Base-by-base conservation (phyloP, 2,113 vertebrate genomes). In the Pterocles gutturalis region DNA sequence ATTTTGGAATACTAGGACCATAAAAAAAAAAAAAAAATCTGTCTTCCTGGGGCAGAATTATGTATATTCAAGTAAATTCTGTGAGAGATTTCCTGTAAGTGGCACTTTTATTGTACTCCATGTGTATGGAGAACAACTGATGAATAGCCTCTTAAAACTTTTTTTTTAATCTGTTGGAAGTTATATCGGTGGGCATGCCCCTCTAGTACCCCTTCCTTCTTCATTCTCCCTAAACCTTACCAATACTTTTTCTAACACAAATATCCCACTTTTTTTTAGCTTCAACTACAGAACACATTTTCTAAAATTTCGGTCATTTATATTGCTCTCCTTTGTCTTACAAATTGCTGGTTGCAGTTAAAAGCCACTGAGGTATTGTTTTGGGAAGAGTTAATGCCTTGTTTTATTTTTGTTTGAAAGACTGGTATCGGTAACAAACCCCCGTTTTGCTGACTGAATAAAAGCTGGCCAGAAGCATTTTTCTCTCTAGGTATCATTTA, bases 101-200 rank as follows among this genome's bases (percentile, higher is more conserved):
- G 13, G 10, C 43, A 38, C 31, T 61, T 91, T 62, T 38, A 1
- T 66, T 87, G 11, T 33, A n/a, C 3, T 13, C 29, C 17, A 6
- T n/a, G 7, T 36, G 2, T 45, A 33, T 11, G 7, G 14, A 80
- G 45, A 80, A 51, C 13, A 79, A 85, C 5, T 22, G 21, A 36
- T 69, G 9, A 72, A 53, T 48, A 36, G 22, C 28, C 8, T 57
- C 24, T 38, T 69, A 15, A 6, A 78, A 19, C 5, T 33, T 66
- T 20, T 58, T 58, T 41, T 83, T 28, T 16, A 33, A 49, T 13
- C 6, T 25, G 28, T 36, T 69, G 54, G 25, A 83, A 93, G 9
- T n/a, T 45, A 8, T 16, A 48, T 57, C 0, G 3, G 2, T 54
- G 7, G 2, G n/a, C 6, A 19, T 53, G 80, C 1, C 8, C 4